Evolutionary conservation across 1,140 invertebrate species (phyloP).

Genomic region (Drosophila elegans): DNA sequence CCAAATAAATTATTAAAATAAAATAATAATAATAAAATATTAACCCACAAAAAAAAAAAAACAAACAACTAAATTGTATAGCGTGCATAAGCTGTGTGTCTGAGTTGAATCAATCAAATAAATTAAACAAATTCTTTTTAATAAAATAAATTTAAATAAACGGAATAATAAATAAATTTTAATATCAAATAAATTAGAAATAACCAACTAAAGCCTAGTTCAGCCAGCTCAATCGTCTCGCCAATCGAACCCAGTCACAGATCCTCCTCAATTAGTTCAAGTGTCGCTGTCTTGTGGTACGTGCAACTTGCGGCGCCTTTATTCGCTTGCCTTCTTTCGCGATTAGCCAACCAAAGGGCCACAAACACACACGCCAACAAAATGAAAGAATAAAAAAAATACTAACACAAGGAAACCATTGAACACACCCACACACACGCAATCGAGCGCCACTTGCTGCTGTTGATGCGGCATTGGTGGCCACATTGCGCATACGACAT

Average conservation of each 20-base stretch:
- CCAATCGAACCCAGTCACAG: constrained; percentile 44
- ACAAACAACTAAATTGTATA: constrained; percentile 36
- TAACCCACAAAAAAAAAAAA: constrained; percentile 18
- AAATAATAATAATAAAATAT: constrained; percentile 37
- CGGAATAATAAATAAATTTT: constrained; percentile 24
- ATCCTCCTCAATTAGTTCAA: constrained; percentile 53
- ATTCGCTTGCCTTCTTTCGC: constrained; percentile 48
- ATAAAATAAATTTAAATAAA: constrained; percentile 31
- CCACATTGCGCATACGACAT: constrained; percentile 74
- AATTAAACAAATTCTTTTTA: constrained; percentile 16
- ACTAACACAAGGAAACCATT: constrained; percentile 8
- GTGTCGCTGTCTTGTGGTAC: constrained; percentile 72
- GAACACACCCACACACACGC: constrained; percentile 25
- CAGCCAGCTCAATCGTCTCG: constrained; percentile 46
- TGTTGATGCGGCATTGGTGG: constrained; percentile 69
- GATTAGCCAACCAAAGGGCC: constrained; percentile 75
- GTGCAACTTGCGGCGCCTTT: constrained; percentile 58
- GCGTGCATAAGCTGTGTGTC: constrained; percentile 54
- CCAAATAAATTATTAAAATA: constrained; percentile 39
- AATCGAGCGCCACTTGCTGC: constrained; percentile 46
- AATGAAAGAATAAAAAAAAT: background rate
- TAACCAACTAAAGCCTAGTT: constrained; percentile 38
- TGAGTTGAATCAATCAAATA: constrained; percentile 28
- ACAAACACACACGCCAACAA: constrained; percentile 32
- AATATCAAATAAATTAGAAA: constrained; percentile 35